These are phyloP conservation scores for Coendou prehensilis DNA, from an alignment of 2,797 vertebrate genomes.

Conservation along the genomic window DNA sequence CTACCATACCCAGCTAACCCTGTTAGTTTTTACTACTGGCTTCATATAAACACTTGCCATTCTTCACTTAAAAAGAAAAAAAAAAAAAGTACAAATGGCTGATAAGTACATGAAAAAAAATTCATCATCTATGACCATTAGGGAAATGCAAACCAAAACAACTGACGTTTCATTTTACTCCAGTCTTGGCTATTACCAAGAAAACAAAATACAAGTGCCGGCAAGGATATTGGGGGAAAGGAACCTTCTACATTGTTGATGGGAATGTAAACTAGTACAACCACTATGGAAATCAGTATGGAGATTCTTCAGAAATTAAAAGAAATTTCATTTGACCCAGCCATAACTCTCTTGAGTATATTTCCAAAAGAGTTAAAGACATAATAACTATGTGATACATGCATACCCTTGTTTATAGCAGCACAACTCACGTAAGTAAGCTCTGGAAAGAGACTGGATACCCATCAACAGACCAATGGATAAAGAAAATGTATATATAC, in stretches of 20 bases:
- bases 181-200: neutral
- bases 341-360: no score
- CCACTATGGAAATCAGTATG: no score
- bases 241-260: neutral
- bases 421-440: neutral
- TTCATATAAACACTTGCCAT: constrained; percentile 4
- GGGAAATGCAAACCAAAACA: neutral
- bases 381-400: neutral
- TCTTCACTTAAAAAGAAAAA: neutral
- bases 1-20: neutral
- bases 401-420: neutral
- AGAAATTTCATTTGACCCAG: no score
- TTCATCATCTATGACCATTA: no score
- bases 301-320: no score
- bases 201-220: neutral
- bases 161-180: neutral
- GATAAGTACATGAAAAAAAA: neutral
- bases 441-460: neutral
- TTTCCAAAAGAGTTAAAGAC: no score
- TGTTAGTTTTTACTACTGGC: constrained; percentile 33
- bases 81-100: neutral
- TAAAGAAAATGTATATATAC: no score
- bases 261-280: no score
- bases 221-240: neutral
- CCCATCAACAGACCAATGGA: neutral